These are phyloP conservation scores for Apostichopus leukothele DNA, from an alignment of 53 echinoderm and acorn worm genomes.

Conservation along the genomic window DNA sequence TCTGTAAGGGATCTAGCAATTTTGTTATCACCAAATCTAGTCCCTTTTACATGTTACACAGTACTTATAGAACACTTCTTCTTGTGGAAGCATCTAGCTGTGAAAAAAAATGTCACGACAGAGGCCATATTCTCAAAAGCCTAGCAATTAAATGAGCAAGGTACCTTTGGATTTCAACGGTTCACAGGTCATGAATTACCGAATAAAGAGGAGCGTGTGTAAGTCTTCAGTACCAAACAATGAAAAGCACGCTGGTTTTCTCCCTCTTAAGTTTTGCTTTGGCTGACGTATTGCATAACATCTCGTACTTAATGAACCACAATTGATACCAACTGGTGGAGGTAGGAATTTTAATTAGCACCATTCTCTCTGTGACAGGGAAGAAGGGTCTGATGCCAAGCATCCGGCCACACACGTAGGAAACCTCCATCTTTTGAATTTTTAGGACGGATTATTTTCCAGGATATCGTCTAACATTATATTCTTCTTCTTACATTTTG, in stretches of 20 bases:
- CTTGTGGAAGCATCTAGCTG: too few species aligned
- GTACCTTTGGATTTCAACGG: not conserved
- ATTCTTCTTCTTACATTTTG: too few species aligned
- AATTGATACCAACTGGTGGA: slow-evolving; percentile 17
- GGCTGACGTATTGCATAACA: not conserved
- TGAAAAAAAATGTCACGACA: too few species aligned
- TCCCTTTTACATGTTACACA: too few species aligned
- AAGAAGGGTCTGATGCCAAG: not conserved
- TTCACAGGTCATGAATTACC: not conserved
- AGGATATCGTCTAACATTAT: too few species aligned
- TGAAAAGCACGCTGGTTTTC: not conserved
- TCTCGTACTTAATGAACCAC: slow-evolving; percentile 4
- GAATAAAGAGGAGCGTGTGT: not conserved
- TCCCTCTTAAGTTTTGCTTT: not conserved
- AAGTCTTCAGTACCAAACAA: not conserved
- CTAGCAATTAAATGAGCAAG: not conserved
- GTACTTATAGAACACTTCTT: too few species aligned
- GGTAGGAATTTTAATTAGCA: slow-evolving; percentile 37
- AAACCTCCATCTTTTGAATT: too few species aligned
- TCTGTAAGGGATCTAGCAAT: too few species aligned
- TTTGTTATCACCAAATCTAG: too few species aligned
- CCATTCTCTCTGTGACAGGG: not conserved
- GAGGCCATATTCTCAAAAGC: not conserved
- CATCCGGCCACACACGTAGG: not conserved
- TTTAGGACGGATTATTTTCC: too few species aligned